Percentiles rank a stretch among this genome's conserved stretches.
Conservation (phyloP, 2,888 invertebrate genomes). For the Lobophora halterata region DNA sequence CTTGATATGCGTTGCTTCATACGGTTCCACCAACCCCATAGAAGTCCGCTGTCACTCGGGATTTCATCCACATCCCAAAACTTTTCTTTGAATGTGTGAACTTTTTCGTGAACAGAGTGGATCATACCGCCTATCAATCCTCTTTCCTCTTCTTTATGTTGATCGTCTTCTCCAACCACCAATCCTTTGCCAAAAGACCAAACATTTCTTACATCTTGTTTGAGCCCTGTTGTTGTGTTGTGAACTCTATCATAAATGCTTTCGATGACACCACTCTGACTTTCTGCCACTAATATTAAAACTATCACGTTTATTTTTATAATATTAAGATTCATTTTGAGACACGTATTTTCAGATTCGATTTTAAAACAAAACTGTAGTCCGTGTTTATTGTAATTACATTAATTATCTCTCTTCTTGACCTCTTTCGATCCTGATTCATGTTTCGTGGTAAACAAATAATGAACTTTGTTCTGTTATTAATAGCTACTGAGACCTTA, state of each 20-base stretch:
- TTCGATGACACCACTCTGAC: slow-evolving; percentile 32
- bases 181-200: slow-evolving; percentile 30
- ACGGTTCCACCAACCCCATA: slow-evolving; percentile 30
- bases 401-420: slow-evolving; percentile 16
- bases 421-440: slow-evolving; percentile 11
- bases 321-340: slow-evolving; percentile 31
- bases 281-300: slow-evolving; percentile 22
- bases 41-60: slow-evolving; percentile 25
- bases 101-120: slow-evolving; percentile 28
- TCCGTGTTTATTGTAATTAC: slow-evolving; percentile 9
- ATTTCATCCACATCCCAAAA: slow-evolving; percentile 30
- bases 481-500: too few relatives aligned
- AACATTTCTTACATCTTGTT: slow-evolving; percentile 26
- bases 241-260: slow-evolving; percentile 29
- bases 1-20: slow-evolving; percentile 25
- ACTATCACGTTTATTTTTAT: slow-evolving; percentile 20
- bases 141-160: slow-evolving; percentile 18
- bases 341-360: slow-evolving; percentile 2
- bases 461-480: background rate
- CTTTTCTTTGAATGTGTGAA: slow-evolving; percentile 27
- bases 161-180: slow-evolving; percentile 25
- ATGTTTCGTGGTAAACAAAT: slow-evolving; percentile 6
- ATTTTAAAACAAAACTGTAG: slow-evolving; percentile 3
- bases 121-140: slow-evolving; percentile 31
- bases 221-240: slow-evolving; percentile 32